Conservation (phyloP, 2,888 invertebrate species). For the Tinea pellionella region DNA sequence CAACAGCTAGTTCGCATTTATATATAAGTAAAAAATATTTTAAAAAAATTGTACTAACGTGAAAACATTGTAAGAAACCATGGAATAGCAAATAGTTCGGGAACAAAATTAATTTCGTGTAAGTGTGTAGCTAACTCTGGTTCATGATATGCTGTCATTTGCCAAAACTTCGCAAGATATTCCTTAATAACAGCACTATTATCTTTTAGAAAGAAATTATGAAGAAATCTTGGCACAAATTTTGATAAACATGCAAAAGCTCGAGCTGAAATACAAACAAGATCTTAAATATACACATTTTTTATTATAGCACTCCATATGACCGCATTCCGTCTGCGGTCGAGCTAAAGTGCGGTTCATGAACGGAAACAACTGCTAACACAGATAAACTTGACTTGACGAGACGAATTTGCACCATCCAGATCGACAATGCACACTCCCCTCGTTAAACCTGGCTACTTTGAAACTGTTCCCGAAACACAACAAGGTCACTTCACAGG, state of each 20-base stretch:
- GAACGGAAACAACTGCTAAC: too few species aligned
- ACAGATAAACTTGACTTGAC: too few species aligned
- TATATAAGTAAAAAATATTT: background rate
- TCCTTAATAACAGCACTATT: conserved; percentile 97
- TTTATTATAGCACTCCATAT: too few species aligned
- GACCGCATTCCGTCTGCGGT: too few species aligned
- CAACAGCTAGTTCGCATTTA: too few species aligned
- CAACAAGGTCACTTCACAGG: too few species aligned
- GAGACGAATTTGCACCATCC: too few species aligned
- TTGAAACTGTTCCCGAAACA: too few species aligned
- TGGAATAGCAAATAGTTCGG: conserved; percentile 97
- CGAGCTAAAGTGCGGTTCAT: too few species aligned
- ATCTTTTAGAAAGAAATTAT: conserved; percentile 97
- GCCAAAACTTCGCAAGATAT: conserved; percentile 96
- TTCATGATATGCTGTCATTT: conserved; percentile 95
- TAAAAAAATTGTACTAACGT: conserved; percentile 73
- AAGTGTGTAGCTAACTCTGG: conserved; percentile 92
- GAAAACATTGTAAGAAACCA: conserved; percentile 99
- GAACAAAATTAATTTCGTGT: conserved; percentile 92
- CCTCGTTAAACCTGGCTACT: too few species aligned
- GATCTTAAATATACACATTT: too few species aligned
- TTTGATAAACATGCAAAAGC: conserved; percentile 95
- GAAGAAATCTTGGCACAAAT: conserved; percentile 95
- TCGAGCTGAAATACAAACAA: conserved; percentile 84
- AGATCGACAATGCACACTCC: too few species aligned